Percentiles rank a stretch among this genome's conserved stretches.
phyloP scores from a whole-genome alignment of 2,797 vertebrate species.

The Sylvia borin region DNA sequence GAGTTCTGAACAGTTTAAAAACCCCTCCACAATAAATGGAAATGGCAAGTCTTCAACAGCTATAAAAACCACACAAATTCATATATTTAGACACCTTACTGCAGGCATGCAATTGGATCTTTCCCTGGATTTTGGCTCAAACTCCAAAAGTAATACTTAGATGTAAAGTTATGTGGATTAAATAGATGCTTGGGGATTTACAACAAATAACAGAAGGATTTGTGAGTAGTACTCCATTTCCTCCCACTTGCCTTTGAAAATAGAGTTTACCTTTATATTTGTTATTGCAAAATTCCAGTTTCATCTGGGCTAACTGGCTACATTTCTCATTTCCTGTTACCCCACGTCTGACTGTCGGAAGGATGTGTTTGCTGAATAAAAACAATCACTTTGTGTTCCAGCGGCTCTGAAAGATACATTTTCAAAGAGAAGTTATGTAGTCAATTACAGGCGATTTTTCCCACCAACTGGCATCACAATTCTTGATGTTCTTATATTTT shows the following conservation, averaged over 20 bases:
- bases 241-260: neutral
- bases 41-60: neutral
- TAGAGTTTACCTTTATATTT: neutral
- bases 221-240: neutral
- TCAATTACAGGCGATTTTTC: neutral
- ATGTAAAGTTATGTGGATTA: neutral
- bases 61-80: neutral
- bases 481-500: neutral
- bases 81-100: neutral
- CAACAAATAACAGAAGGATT: neutral
- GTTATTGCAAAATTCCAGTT: neutral
- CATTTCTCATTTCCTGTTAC: conserved; percentile 6
- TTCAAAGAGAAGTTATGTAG: neutral
- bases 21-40: neutral
- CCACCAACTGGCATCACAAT: neutral
- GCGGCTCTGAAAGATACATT: neutral
- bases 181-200: neutral
- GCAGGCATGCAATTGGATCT: neutral
- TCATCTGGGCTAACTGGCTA: neutral
- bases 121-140: neutral
- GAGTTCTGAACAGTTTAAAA: neutral
- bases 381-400: neutral
- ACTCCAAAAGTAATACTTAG: neutral
- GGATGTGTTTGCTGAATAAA: neutral
- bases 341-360: neutral